Evolutionary conservation across 2,113 vertebrate species (phyloP).

Genomic region (Coreoperca whiteheadi): DNA sequence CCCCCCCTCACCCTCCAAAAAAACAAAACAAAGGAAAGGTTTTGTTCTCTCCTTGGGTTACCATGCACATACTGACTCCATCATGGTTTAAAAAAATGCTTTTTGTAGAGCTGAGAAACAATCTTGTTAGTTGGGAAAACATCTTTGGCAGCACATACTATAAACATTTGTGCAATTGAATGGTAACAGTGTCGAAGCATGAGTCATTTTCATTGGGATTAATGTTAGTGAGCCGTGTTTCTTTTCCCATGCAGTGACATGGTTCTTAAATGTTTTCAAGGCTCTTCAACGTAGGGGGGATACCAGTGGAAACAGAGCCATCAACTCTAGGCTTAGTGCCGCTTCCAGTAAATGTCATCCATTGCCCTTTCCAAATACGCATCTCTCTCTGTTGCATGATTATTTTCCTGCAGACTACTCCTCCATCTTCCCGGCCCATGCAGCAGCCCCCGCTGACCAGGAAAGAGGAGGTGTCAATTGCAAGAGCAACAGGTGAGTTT

Average conservation of each 20-base stretch:
- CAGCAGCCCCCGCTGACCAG: slow-evolving; percentile 76
- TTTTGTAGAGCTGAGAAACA: slow-evolving; percentile 26
- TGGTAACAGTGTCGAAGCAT: slow-evolving; percentile 8
- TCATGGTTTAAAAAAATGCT: slow-evolving; percentile 8
- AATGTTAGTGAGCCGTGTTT: slow-evolving; percentile 11
- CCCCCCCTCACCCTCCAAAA: too few species aligned
- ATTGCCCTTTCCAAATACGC: slow-evolving; percentile 19
- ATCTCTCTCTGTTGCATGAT: slow-evolving; percentile 14
- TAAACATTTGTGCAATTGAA: slow-evolving; percentile 19
- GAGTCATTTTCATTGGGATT: slow-evolving; percentile 22
- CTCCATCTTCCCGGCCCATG: slow-evolving; percentile 76
- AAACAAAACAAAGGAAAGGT: not conserved
- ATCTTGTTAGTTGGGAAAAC: not conserved
- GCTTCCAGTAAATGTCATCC: not conserved
- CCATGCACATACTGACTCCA: slow-evolving; percentile 13
- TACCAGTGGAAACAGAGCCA: not conserved
- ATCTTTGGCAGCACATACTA: slow-evolving; percentile 6
- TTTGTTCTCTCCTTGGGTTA: not conserved
- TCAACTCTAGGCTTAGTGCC: not conserved
- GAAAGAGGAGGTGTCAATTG: slow-evolving; percentile 14
- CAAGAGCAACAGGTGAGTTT: slow-evolving; percentile 69
- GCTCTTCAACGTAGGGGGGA: not conserved
- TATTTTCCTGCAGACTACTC: slow-evolving; percentile 60
- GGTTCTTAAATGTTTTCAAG: not conserved
- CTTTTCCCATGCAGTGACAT: slow-evolving; percentile 24